Evolutionary conservation across 2,113 vertebrate genomes (phyloP), one percentile per base, ranked within the genome.

Genomic region (Coturnix japonica): DNA sequence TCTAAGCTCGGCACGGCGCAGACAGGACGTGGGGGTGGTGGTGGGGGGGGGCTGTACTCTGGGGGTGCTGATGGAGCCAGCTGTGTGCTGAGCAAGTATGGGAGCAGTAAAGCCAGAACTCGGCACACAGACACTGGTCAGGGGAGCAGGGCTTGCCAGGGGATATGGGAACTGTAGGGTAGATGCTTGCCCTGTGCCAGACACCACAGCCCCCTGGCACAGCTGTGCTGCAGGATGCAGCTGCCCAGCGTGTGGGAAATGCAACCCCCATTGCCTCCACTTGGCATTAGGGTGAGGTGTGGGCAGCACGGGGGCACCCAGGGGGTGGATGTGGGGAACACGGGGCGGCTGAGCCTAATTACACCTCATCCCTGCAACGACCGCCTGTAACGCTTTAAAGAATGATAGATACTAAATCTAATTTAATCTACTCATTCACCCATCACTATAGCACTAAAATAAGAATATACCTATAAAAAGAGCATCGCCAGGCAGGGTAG

Each of bases 381-480:
- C 72, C 26, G 74, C 88, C 89, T 72, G 84, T 26, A n/a, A 73
- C 4, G 74, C 89, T 73, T 87, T 65, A 85, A 80, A 90, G 77
- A 93, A 89, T 83, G 90, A 95, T 69, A 95, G 89, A 82, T 74
- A 93, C 70, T 65, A 93, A 91, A 90, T 94, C 85, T 76, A 89
- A 95, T 94, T 95, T 90, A 85, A 95, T 95, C 93, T 78, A 91
- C 80, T 88, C 94, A 67, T 87, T 96, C 92, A 81, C 91, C 92
- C 95, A 93, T 95, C 93, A 73, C 93, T 78, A 70, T 3, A 44
- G 86, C 14, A 81, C 81, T 93, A 94, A 96, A 96, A 95, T 91
- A 90, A 87, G 93, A 91, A 95, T 77, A 82, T 69, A 93, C 95
- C 91, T 95, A 95, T 96, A 95, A 96, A 95, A 95, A 89, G 91